A percentile compares a stretch with the other conserved stretches of the same genome.
phyloP scores from a whole-genome alignment of 2,797 vertebrate species.

The Arctocebus calabarensis region DNA sequence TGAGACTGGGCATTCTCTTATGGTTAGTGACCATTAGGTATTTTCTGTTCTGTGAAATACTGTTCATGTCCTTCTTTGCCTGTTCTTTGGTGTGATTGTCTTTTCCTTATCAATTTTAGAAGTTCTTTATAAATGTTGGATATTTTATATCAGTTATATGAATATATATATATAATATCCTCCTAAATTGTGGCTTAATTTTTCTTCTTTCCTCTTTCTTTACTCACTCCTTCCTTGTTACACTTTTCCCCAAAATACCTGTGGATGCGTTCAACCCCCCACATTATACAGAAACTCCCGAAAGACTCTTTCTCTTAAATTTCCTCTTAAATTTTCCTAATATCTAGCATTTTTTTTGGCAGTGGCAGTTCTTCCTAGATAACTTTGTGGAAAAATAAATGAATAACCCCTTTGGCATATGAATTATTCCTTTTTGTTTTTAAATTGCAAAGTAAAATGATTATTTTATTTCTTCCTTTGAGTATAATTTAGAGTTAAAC shows the following conservation, averaged over 20 bases:
- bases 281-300: background rate
- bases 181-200: background rate
- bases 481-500: conserved; percentile 40
- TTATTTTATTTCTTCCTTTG: conserved; percentile 35
- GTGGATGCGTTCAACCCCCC: background rate
- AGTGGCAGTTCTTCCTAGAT: background rate
- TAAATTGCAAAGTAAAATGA: conserved; percentile 58
- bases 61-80: background rate
- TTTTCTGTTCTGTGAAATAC: background rate
- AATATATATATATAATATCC: background rate
- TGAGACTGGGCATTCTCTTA: background rate
- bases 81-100: background rate
- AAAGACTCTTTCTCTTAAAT: background rate
- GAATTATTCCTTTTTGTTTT: conserved; percentile 55
- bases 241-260: background rate
- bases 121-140: conserved; percentile 11
- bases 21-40: background rate
- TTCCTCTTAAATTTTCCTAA: background rate
- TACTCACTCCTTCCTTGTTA: background rate
- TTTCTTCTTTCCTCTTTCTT: background rate
- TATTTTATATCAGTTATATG: background rate
- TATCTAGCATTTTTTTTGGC: background rate
- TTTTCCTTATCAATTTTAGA: background rate
- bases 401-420: background rate
- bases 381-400: conserved; percentile 27